Conservation (phyloP, 2,888 invertebrate species). For the Drosophila neonasuta region DNA sequence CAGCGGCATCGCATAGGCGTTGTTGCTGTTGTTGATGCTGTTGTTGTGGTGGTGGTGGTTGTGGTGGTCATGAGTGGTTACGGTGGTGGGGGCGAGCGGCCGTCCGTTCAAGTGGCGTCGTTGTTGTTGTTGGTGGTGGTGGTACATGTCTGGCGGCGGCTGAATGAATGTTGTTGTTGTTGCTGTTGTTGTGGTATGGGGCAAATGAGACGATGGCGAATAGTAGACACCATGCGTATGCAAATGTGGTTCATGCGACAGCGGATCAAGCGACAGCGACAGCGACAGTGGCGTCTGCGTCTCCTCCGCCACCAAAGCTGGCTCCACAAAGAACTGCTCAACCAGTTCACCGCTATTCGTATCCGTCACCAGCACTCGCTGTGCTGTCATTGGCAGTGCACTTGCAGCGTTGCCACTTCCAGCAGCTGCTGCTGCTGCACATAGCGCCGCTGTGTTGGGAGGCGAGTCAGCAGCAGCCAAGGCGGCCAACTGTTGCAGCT, state of each 20-base stretch:
- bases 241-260: conserved; percentile 62
- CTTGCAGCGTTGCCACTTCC: background rate
- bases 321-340: conserved; percentile 77
- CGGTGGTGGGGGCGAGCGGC: conserved; percentile 58
- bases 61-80: conserved; percentile 44
- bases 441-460: conserved; percentile 64
- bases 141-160: conserved; percentile 72
- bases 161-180: conserved; percentile 46
- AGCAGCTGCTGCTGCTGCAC: conserved; percentile 38
- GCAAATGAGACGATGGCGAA: conserved; percentile 67
- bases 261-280: conserved; percentile 29
- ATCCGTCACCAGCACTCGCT: conserved; percentile 77
- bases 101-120: conserved; percentile 72
- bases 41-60: conserved; percentile 42
- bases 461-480: conserved; percentile 79
- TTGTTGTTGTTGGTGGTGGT: conserved; percentile 30
- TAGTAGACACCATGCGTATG: conserved; percentile 80
- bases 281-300: conserved; percentile 22
- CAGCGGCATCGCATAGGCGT: conserved; percentile 58
- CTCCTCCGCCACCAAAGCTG: conserved; percentile 66
- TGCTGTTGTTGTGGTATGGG: conserved; percentile 34
- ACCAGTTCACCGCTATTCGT: conserved; percentile 74
- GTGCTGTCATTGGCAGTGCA: conserved; percentile 66
- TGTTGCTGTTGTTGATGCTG: conserved; percentile 32
- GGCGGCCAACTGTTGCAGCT: conserved; percentile 78